Evolutionary conservation across 2,797 vertebrate genomes (phyloP).

Genomic region (Lepidocolaptes lacrymiger): DNA sequence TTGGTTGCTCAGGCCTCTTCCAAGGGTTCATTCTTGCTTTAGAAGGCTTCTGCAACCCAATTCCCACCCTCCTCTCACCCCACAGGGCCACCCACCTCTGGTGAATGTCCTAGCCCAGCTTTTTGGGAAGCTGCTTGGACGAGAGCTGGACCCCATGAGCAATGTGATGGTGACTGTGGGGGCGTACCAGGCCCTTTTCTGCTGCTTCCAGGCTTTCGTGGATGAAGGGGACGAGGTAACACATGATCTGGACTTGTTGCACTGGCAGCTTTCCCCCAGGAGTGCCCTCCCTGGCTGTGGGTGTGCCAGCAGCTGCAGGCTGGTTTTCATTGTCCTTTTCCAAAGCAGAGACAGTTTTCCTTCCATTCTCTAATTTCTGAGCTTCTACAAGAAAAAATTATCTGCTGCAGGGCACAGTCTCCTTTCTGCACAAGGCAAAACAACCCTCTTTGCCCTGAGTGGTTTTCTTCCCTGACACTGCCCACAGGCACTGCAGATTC

Average conservation of each 20-base stretch:
- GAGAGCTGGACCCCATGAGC: constrained; percentile 83
- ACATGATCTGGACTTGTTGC: background rate
- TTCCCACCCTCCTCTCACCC: background rate
- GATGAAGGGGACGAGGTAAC: constrained; percentile 92
- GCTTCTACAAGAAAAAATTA: background rate
- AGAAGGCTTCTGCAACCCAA: background rate
- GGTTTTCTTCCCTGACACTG: background rate
- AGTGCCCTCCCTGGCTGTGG: background rate
- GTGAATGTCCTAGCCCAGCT: constrained; percentile 88
- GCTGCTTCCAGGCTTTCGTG: constrained; percentile 90
- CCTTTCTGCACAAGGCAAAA: background rate
- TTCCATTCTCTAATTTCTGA: background rate
- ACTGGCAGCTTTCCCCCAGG: background rate
- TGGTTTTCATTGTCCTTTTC: background rate
- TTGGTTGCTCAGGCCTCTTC: background rate
- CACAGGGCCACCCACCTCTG: constrained; percentile 89
- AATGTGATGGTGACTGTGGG: constrained; percentile 93
- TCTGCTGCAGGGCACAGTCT: background rate
- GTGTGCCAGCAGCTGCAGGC: background rate
- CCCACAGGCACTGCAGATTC: background rate
- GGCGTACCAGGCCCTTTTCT: constrained; percentile 91
- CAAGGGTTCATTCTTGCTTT: background rate
- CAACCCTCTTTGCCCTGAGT: background rate
- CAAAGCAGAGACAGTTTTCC: background rate
- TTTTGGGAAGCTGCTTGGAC: constrained; percentile 84